Evolutionary conservation across 2,888 invertebrate genomes (phyloP), one percentile per base, ranked within the genome.

Genomic region (Leptinotarsa juncta): DNA sequence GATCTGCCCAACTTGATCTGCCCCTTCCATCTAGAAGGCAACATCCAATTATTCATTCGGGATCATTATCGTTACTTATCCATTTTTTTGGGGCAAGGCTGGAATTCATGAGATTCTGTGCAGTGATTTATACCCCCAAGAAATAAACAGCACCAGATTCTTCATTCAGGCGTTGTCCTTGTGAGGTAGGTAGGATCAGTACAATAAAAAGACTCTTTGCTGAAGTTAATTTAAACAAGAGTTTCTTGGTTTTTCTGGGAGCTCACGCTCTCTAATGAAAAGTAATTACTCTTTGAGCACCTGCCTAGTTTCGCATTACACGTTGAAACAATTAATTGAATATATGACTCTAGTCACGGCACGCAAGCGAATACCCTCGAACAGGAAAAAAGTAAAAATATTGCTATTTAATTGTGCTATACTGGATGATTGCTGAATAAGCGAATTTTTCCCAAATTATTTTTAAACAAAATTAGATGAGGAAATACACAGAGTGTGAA

Each of bases 181-280:
- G 15, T 26, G 57, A 57, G 20, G 23, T 57, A 57, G 57, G 57
- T 57, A 23, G 57, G 23, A 26, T 57, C 7, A 20, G 23, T 26
- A 57, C 57, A 57, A 14, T 23, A 23, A 57, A 57, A 57, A 23
- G 23, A 20, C n/a, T 23, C 51, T 57, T 20, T 20, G 57, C 23
- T 20, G 57, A 20, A 57, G 57, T 57, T 57, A 57, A 57, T 57
- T 57, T 57, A 57, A 57, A 57, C 57, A 57, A 57, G 20, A 20
- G 20, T 57, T 57, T 23, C 57, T 57, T 57, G 57, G 57, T 57
- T 57, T 57, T 57, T 57, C 57, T 23, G 57, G 23, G 57, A 23
- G 57, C 12, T 20, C 23, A 15, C 23, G 3, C 23, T 15, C 20
- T 57, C 57, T 57, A 57, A 26, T 57, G 57, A 57, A 57, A 26